Evolutionary conservation across 2,888 invertebrate species (phyloP), one percentile per base, ranked within the genome.

Genomic region (Serripes groenlandicus): DNA sequence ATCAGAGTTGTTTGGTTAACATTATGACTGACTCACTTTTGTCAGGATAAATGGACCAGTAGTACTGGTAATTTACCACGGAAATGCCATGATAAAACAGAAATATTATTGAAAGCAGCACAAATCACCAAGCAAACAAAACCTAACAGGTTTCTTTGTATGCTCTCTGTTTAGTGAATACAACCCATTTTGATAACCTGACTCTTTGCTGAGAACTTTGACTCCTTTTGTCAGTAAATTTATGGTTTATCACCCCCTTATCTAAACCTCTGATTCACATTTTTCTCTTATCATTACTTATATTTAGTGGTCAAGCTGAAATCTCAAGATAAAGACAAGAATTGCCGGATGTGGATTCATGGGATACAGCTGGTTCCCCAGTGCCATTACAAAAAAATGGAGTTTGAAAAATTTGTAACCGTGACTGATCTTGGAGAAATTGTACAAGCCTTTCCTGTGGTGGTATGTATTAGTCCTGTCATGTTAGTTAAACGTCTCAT

Each of bases 351-450:
- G 95, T 96, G 97, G 9, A 95, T 99, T 73, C 99, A 99, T 94
- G 96, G 97, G n/a, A 96, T 98, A 95, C 98, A 99, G 95, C 93
- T 98, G 72, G 95, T 97, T 89, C 97, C 98, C 9, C 96, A 97
- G 86, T 96, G 96, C 91, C 97, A 97, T 76, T 98, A 98, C 93
- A 97, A 97, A 93, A 96, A 96, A 72, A 95, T 97, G 83, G 97
- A 98, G 95, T 96, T 96, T 87, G 97, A 97, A 93, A 97, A 97
- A 95, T 96, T 97, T 95, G 81, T 94, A 54, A 90, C 92, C 23
- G 80, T 95, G n/a, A 96, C 96, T 42, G 96, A 97, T 0, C 97
- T 97, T 89, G 96, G 96, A 69, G 97, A 97, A 89, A 96, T 96
- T 5, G 94, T 95, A 35, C 96, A 97, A 91, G 96, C 96, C 78